Conservation (phyloP, 2,888 invertebrate genomes). For the Rhamnusium bicolor region DNA sequence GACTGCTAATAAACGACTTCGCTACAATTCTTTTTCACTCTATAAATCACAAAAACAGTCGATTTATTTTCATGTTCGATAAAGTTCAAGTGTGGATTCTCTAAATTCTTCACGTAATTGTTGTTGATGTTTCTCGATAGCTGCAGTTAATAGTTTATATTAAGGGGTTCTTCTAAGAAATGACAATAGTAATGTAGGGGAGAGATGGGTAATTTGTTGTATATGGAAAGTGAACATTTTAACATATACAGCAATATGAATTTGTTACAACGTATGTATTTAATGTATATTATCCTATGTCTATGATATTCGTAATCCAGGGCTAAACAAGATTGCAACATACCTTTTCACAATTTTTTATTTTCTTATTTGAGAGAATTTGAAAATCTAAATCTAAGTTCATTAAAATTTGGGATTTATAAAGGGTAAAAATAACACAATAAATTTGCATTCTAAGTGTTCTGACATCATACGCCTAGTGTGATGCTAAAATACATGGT, state of each 20-base stretch:
- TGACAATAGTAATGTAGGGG: background rate
- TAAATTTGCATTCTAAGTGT: no score
- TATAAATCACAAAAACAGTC: slow-evolving; percentile 21
- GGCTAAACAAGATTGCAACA: no score
- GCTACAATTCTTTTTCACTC: slow-evolving; percentile 9
- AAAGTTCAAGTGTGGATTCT: slow-evolving; percentile 14
- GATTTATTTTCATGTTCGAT: slow-evolving; percentile 11
- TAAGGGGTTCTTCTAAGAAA: background rate
- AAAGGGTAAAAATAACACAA: no score
- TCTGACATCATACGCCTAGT: no score
- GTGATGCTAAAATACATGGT: no score
- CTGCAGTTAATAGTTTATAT: background rate
- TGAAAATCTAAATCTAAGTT: no score
- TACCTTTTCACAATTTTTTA: no score
- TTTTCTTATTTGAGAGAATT: no score
- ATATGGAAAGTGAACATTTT: background rate
- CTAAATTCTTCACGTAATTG: slow-evolving; percentile 13
- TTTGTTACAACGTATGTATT: background rate
- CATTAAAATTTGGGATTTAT: no score
- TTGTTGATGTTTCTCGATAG: slow-evolving; percentile 11
- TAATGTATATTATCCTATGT: no score
- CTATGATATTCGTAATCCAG: no score
- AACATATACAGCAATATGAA: background rate
- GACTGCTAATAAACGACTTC: background rate
- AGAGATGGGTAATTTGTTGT: background rate